phyloP scores from a whole-genome alignment of 2,797 vertebrate genomes.

The Leontopithecus rosalia region DNA sequence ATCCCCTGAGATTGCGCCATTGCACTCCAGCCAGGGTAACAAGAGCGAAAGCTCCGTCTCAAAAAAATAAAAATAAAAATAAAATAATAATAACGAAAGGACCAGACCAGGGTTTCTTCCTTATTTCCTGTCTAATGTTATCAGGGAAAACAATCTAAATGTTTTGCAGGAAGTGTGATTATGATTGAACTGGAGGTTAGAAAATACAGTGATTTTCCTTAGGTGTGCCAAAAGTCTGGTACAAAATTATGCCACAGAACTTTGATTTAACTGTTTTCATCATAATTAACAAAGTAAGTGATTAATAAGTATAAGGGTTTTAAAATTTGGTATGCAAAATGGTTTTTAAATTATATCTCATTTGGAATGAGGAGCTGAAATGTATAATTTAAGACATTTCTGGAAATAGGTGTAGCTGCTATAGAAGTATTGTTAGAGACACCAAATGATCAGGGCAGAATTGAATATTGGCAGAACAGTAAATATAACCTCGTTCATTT shows the following conservation, averaged over 20 bases:
- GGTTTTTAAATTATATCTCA: slow-evolving; percentile 32
- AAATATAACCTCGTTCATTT: not conserved
- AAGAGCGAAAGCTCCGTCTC: too few species aligned
- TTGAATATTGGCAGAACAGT: not conserved
- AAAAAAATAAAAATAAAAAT: too few species aligned
- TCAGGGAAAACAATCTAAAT: not conserved
- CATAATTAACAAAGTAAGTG: not conserved
- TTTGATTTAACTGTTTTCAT: slow-evolving; percentile 1
- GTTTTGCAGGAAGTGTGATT: not conserved
- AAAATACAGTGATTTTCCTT: slow-evolving; percentile 34
- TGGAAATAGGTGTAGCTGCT: not conserved
- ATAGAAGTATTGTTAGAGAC: not conserved
- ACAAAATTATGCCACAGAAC: slow-evolving; percentile 21
- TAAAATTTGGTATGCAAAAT: slow-evolving; percentile 38
- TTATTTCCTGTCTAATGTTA: not conserved
- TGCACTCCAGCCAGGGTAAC: too few species aligned
- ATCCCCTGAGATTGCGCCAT: too few species aligned
- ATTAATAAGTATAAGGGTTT: not conserved
- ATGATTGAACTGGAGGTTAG: slow-evolving; percentile 11
- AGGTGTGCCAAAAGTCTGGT: slow-evolving; percentile 30
- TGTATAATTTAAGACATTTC: not conserved
- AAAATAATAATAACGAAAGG: not conserved
- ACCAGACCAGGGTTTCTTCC: not conserved
- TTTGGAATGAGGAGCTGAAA: not conserved
- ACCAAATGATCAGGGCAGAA: not conserved